Conservation (phyloP, 2,113 vertebrate genomes). For the Drymodes brunneopygia region DNA sequence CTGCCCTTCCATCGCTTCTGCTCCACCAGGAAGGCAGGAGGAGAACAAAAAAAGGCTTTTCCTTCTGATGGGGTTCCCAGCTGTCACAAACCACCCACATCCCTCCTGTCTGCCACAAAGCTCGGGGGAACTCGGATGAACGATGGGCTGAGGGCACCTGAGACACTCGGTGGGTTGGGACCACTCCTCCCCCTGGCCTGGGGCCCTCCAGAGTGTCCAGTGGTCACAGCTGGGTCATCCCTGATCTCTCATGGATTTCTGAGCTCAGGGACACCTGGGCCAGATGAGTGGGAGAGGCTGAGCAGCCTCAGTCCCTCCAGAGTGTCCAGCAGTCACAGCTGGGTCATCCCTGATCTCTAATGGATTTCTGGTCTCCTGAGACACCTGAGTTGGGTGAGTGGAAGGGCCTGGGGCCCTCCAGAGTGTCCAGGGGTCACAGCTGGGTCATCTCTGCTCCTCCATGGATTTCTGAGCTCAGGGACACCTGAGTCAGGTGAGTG, state of each 20-base stretch:
- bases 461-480: neutral
- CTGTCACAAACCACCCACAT: neutral
- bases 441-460: neutral
- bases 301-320: no score
- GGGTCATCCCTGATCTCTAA: neutral
- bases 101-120: rapidly evolving
- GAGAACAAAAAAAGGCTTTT: neutral
- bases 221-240: no score
- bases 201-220: no score
- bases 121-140: neutral
- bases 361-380: neutral
- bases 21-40: neutral
- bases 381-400: neutral
- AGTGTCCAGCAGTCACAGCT: no score
- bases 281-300: no score
- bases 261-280: no score
- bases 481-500: neutral
- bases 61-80: neutral
- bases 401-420: neutral
- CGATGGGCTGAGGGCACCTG: neutral
- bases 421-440: neutral
- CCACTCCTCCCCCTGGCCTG: neutral
- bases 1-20: neutral
- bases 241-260: no score
- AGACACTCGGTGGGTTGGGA: neutral